Base-by-base conservation (phyloP, 2,113 vertebrate genomes). In the Passer domesticus region DNA sequence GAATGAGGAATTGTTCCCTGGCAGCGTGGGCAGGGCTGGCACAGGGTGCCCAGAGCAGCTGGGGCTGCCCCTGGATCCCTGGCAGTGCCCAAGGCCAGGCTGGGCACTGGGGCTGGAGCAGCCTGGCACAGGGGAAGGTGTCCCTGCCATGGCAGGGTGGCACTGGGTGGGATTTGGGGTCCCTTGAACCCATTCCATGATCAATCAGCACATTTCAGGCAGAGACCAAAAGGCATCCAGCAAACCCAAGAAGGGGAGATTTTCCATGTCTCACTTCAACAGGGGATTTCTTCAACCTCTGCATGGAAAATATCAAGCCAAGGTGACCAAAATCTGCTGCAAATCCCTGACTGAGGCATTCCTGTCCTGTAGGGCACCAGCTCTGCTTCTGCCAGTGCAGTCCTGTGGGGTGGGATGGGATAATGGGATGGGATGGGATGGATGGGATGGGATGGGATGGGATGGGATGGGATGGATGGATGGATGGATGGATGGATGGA, bases 121-220 rank as follows among this genome's bases (percentile, higher is more conserved):
- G 5, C 83, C 70, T 73, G 83, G 84, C 8, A 10, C 44, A 43
- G 50, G 35, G 76, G 68, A 0, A 81, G 76, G 43, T 15, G 76
- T 64, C 85, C 75, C 75, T 72, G 75, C 47, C 75, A 43, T 21
- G 75, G 31, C 55, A 56, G 55, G 31, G 12, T 14, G 55, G 59
- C 3, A 2, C n/a, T 64, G 58, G 35, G 0, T 14, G 62, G 25
- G 24, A 0, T 35, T 0, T 73, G 0, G 0, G 59, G 25, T 31
- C 50, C 8, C 20, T 55, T 0, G 20, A 15, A 0, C 14, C 67
- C 21, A 27, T 31, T 15, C 58, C 8, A 2, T 0, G 21, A 21
- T 33, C 49, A 12, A 35, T 37, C 67, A 11, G 21, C 13, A 20
- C 35, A 7, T 37, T 83, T 89, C 35, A 12, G 39, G 17, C n/a